Evolutionary conservation across 2,888 invertebrate species (phyloP).

Genomic region (Pseudeuparius sepicola): DNA sequence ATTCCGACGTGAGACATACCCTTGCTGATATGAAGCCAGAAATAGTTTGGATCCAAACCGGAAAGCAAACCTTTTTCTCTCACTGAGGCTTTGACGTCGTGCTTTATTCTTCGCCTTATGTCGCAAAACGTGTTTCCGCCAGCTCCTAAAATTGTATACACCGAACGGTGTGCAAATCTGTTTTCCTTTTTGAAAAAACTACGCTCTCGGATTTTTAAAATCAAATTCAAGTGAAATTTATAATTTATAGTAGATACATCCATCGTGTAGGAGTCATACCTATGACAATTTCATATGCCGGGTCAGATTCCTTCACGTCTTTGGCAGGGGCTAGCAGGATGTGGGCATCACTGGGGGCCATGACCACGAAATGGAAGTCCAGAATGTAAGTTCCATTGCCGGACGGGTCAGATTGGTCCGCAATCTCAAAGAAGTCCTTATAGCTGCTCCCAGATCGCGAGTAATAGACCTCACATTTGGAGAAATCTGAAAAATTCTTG

Average conservation of each 20-base stretch:
- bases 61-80: slow-evolving; percentile 50
- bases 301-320: slow-evolving; percentile 40
- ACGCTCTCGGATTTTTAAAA: too few species aligned
- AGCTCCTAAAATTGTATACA: slow-evolving; percentile 60
- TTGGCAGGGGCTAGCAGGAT: slow-evolving; percentile 50
- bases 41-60: slow-evolving; percentile 49
- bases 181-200: too few species aligned
- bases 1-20: slow-evolving; percentile 35
- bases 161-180: too few species aligned
- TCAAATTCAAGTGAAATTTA: too few species aligned
- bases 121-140: slow-evolving; percentile 62
- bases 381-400: slow-evolving; percentile 21
- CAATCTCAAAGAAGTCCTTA: slow-evolving; percentile 46
- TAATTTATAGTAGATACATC: too few species aligned
- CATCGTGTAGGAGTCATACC: too few species aligned
- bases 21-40: slow-evolving; percentile 53
- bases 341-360: slow-evolving; percentile 59
- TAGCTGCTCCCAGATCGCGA: slow-evolving; percentile 49
- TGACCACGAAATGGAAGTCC: slow-evolving; percentile 58
- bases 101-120: slow-evolving; percentile 49
- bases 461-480: slow-evolving; percentile 46
- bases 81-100: slow-evolving; percentile 46
- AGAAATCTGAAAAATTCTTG: slow-evolving; percentile 34
- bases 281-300: slow-evolving; percentile 36
- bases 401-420: slow-evolving; percentile 27